Conservation (phyloP, 2,888 invertebrate genomes). For the Platypus cylindrus region DNA sequence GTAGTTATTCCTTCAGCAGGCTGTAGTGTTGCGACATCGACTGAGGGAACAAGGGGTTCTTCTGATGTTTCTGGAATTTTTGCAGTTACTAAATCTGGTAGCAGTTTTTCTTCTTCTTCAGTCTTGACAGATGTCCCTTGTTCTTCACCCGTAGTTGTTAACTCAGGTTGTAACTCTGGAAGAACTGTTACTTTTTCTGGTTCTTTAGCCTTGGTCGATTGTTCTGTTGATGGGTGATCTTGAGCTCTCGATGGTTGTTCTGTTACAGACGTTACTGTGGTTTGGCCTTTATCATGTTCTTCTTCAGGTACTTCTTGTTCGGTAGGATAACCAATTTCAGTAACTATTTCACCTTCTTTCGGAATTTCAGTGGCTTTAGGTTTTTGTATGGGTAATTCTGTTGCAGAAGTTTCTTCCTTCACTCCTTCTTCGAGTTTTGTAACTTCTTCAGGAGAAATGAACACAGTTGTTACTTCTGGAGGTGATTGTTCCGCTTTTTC, state of each 20-base stretch:
- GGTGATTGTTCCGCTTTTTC: constrained; percentile 7
- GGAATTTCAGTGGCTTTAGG: constrained; percentile 5
- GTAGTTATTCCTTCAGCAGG: background rate
- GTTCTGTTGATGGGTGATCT: background rate
- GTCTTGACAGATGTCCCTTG: background rate
- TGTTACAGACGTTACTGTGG: constrained; percentile 3
- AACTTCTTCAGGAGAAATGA: background rate
- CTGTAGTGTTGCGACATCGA: constrained; percentile 5
- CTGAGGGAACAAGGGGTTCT: background rate
- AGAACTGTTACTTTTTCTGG: constrained; percentile 3
- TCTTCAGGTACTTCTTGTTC: constrained; percentile 9
- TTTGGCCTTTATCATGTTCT: constrained; percentile 9
- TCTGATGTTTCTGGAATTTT: constrained; percentile 8
- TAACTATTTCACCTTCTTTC: constrained; percentile 5
- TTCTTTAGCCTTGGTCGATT: background rate
- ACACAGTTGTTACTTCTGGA: constrained; percentile 6
- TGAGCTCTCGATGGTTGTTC: background rate
- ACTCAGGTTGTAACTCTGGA: background rate
- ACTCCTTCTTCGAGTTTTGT: constrained; percentile 2
- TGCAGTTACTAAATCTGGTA: background rate
- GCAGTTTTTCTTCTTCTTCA: constrained; percentile 5
- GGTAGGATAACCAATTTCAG: constrained; percentile 2
- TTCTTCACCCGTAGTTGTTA: background rate
- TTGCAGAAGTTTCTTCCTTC: background rate
- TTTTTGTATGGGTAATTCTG: constrained; percentile 7